Evolutionary conservation across 2,113 vertebrate genomes (phyloP).

Genomic region (Ciconia stormi): DNA sequence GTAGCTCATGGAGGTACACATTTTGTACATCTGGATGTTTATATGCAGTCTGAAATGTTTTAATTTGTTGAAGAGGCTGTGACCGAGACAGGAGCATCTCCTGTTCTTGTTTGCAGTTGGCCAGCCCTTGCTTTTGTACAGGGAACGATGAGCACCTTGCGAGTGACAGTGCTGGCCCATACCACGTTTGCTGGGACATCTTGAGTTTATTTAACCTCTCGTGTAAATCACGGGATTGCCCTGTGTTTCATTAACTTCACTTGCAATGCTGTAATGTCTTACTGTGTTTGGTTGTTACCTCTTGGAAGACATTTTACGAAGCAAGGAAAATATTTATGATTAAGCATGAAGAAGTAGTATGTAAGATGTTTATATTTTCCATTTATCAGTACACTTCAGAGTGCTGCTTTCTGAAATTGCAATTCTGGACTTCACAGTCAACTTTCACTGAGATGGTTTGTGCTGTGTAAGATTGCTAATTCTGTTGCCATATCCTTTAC

Average conservation of each 20-base stretch:
- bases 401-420: slow-evolving; percentile 10
- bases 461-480: slow-evolving; percentile 25
- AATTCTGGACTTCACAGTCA: slow-evolving; percentile 46
- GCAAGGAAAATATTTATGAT: neutral
- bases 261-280: neutral
- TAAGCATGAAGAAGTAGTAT: neutral
- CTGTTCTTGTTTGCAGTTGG: neutral
- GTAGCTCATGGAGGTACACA: fast-evolving
- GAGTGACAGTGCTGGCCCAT: neutral
- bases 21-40: neutral
- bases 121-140: neutral
- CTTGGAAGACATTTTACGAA: neutral
- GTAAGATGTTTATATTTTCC: neutral
- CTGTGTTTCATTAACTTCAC: neutral
- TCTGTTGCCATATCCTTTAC: slow-evolving; percentile 32
- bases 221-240: neutral
- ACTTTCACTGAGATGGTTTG: slow-evolving; percentile 44
- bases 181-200: neutral
- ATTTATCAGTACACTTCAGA: slow-evolving; percentile 36
- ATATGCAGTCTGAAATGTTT: neutral
- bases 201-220: neutral
- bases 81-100: neutral
- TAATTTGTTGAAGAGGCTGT: neutral
- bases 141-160: neutral
- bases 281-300: neutral